phyloP scores from a whole-genome alignment of 2,113 vertebrate species.

The Fregetta grallaria region DNA sequence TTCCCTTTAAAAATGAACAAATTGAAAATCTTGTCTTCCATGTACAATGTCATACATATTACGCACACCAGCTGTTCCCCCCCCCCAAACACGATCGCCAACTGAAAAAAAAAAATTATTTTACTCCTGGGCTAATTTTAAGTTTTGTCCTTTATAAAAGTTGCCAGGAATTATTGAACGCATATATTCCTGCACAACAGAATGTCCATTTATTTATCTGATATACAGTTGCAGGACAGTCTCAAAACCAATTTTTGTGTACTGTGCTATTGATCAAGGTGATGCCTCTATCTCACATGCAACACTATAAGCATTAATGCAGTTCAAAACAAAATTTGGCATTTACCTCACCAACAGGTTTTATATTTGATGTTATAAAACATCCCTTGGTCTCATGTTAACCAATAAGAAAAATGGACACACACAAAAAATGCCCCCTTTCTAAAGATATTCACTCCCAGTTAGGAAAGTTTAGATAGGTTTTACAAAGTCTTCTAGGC shows the following conservation, averaged over 20 bases:
- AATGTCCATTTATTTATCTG: constrained; percentile 27
- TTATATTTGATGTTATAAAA: constrained; percentile 11
- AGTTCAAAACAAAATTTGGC: constrained; percentile 49
- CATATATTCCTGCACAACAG: constrained; percentile 11
- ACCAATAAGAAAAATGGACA: constrained; percentile 50
- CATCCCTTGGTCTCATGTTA: constrained; percentile 59
- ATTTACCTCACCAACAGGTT: constrained; percentile 31
- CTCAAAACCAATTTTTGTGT: constrained; percentile 41
- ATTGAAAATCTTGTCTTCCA: constrained; percentile 34
- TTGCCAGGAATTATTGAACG: constrained; percentile 26
- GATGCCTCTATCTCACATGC: constrained; percentile 42
- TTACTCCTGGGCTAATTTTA: constrained; percentile 59
- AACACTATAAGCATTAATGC: constrained; percentile 41
- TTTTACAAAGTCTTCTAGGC: constrained; percentile 76
- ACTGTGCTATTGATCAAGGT: constrained; percentile 51
- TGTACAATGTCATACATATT: not conserved
- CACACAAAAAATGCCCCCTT: constrained; percentile 25
- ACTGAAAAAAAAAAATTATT: not conserved
- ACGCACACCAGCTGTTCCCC: not conserved
- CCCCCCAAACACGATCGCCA: not conserved
- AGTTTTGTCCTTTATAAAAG: constrained; percentile 13
- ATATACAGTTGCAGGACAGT: constrained; percentile 37
- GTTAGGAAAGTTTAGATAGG: constrained; percentile 67
- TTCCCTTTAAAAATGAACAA: constrained; percentile 54
- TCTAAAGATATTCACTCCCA: constrained; percentile 56